Evolutionary conservation across 2,888 invertebrate genomes (phyloP), one percentile per base, ranked within the genome.

Genomic region (Liopterus haemorrhoidalis): DNA sequence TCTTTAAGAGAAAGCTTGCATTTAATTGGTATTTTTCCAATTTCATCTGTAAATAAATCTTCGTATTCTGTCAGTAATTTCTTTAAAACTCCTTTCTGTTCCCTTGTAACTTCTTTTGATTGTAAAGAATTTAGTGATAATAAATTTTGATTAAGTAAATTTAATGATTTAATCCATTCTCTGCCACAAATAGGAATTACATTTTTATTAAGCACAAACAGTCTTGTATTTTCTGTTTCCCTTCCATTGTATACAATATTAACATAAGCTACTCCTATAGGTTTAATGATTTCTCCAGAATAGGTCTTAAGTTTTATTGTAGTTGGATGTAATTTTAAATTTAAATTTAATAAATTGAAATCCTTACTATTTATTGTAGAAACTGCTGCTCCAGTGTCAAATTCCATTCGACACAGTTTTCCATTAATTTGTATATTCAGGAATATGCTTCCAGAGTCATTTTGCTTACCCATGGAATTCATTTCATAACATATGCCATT

Each of bases 31-130:
- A 36, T 36, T 6, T 22, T 36, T 12, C 22, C 22, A 11, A 36
- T 22, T 36, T 9, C 21, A 12, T 36, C 21, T 22, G 15, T 8
- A 36, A 36, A 36, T 36, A 36, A 36, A 22, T 22, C 36, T 35
- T 35, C 4, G 21, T 36, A 36, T 22, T 36, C 12, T 4, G 21
- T 9, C 9, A 22, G 8, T 6, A 22, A 6, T 22, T 22, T 6
- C 5, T 9, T 22, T 22, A 22, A 14, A 22, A 12, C n/a, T 36
- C 5, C 6, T 36, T 4, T 36, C 11, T 22, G 21, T 12, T 22
- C 8, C 21, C 24, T 36, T 15, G 11, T 21, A 5, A 22, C 15
- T 8, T 20, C 8, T 36, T 2, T 22, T 11, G 11, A 36, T 12
- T 12, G 21, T 22, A 22, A 24, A 35, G 18, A 20, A 33, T 18